These are phyloP conservation scores for Graptemys geographica DNA, from an alignment of 2,797 vertebrate species.

Conservation along the genomic window DNA sequence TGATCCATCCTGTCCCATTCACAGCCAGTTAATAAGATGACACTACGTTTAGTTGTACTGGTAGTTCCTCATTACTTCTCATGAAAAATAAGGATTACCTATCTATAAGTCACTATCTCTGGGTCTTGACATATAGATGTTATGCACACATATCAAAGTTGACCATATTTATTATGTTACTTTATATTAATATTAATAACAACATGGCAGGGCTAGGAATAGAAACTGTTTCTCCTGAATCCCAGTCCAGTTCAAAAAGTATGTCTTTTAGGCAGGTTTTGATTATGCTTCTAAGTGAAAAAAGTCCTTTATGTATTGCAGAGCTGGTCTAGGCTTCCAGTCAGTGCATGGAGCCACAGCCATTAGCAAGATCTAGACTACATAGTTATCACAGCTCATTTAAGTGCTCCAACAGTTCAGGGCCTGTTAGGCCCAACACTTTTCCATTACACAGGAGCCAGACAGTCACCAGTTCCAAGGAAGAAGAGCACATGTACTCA, in stretches of 20 bases:
- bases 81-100: not conserved
- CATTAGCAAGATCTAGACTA: not conserved
- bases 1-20: not conserved
- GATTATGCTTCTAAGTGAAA: not conserved
- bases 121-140: not conserved
- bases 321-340: not conserved
- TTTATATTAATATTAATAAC: not conserved
- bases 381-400: not conserved
- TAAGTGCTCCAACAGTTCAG: not conserved
- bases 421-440: not conserved
- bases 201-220: not conserved
- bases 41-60: not conserved
- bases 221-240: not conserved
- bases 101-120: not conserved
- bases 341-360: not conserved
- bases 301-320: not conserved
- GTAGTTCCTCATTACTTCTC: not conserved
- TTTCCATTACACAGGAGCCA: not conserved
- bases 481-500: accelerated
- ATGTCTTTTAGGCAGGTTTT: not conserved
- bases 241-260: not conserved
- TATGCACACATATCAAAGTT: not conserved
- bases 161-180: not conserved
- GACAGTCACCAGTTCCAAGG: not conserved
- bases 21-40: not conserved